Percentiles rank a stretch among this genome's conserved stretches.
phyloP scores from a whole-genome alignment of 2,113 vertebrate genomes.

The Hiodon tergisus region DNA sequence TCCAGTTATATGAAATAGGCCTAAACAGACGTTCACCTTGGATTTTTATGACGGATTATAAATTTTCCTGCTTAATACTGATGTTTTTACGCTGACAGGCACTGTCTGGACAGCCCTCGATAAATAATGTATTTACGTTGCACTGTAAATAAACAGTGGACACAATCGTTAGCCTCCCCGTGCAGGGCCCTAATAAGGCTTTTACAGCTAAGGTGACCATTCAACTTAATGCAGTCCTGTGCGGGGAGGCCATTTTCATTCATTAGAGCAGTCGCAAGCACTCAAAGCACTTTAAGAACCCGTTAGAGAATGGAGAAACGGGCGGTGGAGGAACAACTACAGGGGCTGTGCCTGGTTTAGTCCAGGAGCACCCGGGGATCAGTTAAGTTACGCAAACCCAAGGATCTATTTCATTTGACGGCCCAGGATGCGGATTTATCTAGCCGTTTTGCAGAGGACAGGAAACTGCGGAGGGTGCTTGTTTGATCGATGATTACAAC shows the following conservation, averaged over 20 bases:
- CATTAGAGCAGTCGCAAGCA: slow-evolving; percentile 80
- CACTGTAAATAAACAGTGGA: slow-evolving; percentile 94
- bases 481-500: too few relatives aligned
- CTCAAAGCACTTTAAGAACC: slow-evolving; percentile 76
- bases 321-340: slow-evolving; percentile 37
- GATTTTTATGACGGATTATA: slow-evolving; percentile 77
- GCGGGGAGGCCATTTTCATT: slow-evolving; percentile 78
- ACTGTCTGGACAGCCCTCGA: slow-evolving; percentile 73
- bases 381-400: slow-evolving; percentile 43
- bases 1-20: slow-evolving; percentile 53
- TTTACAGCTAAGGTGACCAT: slow-evolving; percentile 80
- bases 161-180: slow-evolving; percentile 86
- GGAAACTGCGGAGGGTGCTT: not conserved
- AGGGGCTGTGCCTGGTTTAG: slow-evolving; percentile 37
- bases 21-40: slow-evolving; percentile 69
- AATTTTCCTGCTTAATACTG: slow-evolving; percentile 68
- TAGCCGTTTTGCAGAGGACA: slow-evolving; percentile 8
- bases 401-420: slow-evolving; percentile 49
- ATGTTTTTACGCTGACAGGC: slow-evolving; percentile 78
- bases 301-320: slow-evolving; percentile 67
- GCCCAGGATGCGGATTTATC: slow-evolving; percentile 35
- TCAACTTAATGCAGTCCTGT: slow-evolving; percentile 68
- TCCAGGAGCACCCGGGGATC: slow-evolving; percentile 35
- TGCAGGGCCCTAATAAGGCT: slow-evolving; percentile 71
- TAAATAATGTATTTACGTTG: slow-evolving; percentile 89